Evolutionary conservation across 2,113 vertebrate species (phyloP).

Genomic region (Gasterosteus aculeatus): DNA sequence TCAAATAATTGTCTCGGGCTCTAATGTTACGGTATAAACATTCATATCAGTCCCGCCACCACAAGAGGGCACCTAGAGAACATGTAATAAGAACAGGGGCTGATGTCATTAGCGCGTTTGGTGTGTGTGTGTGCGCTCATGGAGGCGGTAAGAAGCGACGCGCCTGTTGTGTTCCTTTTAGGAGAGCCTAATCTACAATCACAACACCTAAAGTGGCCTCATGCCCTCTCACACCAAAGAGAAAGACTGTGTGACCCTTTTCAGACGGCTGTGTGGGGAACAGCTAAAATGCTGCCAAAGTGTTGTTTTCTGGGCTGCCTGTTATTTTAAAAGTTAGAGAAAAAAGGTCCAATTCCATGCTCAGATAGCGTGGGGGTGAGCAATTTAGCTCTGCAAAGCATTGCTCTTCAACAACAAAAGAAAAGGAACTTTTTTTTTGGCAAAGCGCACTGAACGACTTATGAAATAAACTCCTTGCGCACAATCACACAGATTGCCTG

Average conservation of each 20-base stretch:
- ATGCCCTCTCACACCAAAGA: conserved; percentile 86
- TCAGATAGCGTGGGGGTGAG: conserved; percentile 87
- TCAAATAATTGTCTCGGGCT: neutral
- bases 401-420: conserved; percentile 90
- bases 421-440: conserved; percentile 49
- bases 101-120: conserved; percentile 31
- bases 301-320: conserved; percentile 87
- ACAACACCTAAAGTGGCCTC: conserved; percentile 85
- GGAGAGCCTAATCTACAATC: conserved; percentile 73
- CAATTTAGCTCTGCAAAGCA: conserved; percentile 59
- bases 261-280: conserved; percentile 86
- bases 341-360: conserved; percentile 81
- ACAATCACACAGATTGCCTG: neutral
- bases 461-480: neutral
- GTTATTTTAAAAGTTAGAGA: conserved; percentile 65
- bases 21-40: conserved; percentile 24
- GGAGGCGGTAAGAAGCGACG: neutral
- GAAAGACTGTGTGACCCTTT: conserved; percentile 87
- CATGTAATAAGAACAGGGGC: conserved; percentile 24
- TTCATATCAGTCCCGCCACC: conserved; percentile 39
- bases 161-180: conserved; percentile 6
- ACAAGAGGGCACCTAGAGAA: conserved; percentile 67
- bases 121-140: conserved; percentile 13
- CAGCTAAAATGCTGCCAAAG: conserved; percentile 79
- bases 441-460: conserved; percentile 12